Base-by-base conservation (phyloP, 1,140 invertebrate species). In the Drosophila tani region DNA sequence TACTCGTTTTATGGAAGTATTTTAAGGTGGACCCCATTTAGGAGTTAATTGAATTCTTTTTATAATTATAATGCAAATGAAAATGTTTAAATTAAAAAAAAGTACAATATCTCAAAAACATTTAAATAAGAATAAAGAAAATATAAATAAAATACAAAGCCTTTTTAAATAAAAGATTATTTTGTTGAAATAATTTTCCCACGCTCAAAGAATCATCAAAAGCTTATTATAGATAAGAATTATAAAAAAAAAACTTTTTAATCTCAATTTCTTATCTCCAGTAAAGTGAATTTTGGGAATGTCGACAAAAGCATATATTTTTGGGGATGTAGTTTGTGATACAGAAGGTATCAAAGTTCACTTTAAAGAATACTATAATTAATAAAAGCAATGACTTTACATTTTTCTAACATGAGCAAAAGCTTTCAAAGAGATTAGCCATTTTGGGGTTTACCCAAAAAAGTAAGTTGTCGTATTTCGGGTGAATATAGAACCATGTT, bases 11-110 rank as follows among this genome's bases (percentile, higher is more conserved):
- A 24, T 66, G 46, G 38, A 60, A 45, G 27, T 38, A 45, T 29
- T 29, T 49, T 65, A 53, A 12, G 69, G 47, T 86, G 75, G 43
- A 32, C 78, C 75, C 8, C 12, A 60, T n/a, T 53, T 21, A 2
- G 17, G 11, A 51, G n/a, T 51, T 27, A 29, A 29, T 29, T 29
- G 27, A 29, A 5, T 29, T 17, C n/a, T 43, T 17, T 14, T 21
- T 14, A 14, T 14, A 1, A 7, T 21, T 14, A 14, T 14, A 1
- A 7, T 21, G 5, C 12, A 45, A 19, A 21, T 21, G 2, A 21
- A 21, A 21, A 21, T 24, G 21, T 5, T 19, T 12, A 7, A 43
- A 43, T 11, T 41, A 8, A 8, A n/a, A 8, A 41, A 41, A n/a
- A 15, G 0, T 2, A 8, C 6, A 17, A 17, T 24, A 47, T 15